These are phyloP conservation scores for Aldabrachelys gigantea DNA, from an alignment of 2,113 vertebrate genomes.

Conservation along the genomic window DNA sequence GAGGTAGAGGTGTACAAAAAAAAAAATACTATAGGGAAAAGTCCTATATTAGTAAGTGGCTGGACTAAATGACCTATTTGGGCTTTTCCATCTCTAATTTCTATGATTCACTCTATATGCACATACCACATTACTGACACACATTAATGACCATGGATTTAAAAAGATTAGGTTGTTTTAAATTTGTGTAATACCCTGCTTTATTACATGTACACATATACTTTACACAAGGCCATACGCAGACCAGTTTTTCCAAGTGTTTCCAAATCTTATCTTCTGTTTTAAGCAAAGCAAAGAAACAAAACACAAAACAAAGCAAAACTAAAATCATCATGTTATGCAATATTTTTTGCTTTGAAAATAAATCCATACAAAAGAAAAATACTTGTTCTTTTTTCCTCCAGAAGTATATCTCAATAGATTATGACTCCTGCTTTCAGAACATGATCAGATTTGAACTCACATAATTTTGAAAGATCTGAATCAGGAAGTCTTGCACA, in stretches of 20 bases:
- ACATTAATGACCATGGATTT: background rate
- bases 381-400: background rate
- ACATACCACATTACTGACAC: background rate
- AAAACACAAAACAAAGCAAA: background rate
- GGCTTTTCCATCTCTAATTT: background rate
- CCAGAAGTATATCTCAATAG: background rate
- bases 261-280: background rate
- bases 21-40: background rate
- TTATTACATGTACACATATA: background rate
- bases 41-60: background rate
- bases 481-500: background rate
- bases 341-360: background rate
- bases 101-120: background rate
- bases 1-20: background rate
- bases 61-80: background rate
- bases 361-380: background rate
- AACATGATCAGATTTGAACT: background rate
- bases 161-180: background rate
- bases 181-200: background rate
- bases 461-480: background rate
- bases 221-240: background rate
- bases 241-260: background rate
- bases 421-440: background rate
- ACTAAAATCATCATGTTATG: background rate
- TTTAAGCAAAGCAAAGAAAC: constrained; percentile 23